These are phyloP conservation scores for Saturnia pavonia DNA, from an alignment of 2,888 invertebrate species.

Conservation along the genomic window DNA sequence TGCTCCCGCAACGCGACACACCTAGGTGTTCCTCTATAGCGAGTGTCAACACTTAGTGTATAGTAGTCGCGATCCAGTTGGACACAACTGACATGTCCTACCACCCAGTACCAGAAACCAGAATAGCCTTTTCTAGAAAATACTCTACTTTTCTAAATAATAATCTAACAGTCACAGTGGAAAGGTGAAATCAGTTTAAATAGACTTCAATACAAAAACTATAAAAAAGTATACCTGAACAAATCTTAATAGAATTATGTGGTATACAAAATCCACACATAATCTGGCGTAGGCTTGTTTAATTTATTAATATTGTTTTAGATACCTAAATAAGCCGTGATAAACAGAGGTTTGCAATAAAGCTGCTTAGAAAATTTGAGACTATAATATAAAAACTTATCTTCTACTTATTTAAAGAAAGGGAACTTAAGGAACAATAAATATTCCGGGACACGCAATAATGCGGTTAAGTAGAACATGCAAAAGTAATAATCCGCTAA, in stretches of 20 bases:
- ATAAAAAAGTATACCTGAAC: no score
- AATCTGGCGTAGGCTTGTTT: not conserved
- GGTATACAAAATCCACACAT: not conserved
- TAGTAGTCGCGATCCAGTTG: no score
- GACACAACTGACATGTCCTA: no score
- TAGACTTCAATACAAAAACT: no score
- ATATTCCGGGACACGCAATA: not conserved
- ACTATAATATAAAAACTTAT: not conserved
- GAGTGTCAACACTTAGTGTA: no score
- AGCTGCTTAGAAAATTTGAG: not conserved
- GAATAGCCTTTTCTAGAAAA: no score
- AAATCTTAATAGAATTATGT: no score
- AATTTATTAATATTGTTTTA: not conserved
- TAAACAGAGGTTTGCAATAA: not conserved
- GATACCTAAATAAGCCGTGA: not conserved
- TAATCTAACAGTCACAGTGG: not conserved
- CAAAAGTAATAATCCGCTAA: constrained; percentile 1
- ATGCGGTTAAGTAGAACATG: not conserved
- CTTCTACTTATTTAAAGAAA: not conserved
- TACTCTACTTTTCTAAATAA: no score
- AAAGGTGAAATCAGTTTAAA: no score
- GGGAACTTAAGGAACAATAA: not conserved
- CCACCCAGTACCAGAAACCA: no score
- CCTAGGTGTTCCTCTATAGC: no score
- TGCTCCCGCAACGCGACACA: no score